phyloP scores from a whole-genome alignment of 1,140 invertebrate species.

The Cotesia chilonis region DNA sequence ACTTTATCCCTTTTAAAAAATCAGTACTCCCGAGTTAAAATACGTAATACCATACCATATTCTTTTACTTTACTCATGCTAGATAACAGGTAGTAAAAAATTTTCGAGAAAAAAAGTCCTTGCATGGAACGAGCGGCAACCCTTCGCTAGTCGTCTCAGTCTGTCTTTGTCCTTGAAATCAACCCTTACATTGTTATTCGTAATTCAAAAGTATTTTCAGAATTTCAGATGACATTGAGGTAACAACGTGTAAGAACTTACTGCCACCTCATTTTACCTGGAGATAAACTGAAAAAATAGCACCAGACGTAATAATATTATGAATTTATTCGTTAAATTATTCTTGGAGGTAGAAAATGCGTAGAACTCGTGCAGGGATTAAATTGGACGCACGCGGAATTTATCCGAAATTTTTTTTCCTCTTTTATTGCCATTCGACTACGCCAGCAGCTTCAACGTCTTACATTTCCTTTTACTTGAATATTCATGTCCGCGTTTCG shows the following conservation, averaged over 20 bases:
- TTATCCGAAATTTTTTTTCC: constrained; percentile 28
- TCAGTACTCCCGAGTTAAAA: neutral
- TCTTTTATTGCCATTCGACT: constrained; percentile 10
- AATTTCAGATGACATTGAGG: constrained; percentile 8
- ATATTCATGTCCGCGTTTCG: constrained; percentile 40
- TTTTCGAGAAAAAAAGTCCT: constrained; percentile 23
- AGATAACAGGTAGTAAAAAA: constrained; percentile 21
- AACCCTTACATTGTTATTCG: constrained; percentile 35
- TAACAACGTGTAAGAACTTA: constrained; percentile 5
- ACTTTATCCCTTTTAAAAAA: neutral
- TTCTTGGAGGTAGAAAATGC: constrained; percentile 23
- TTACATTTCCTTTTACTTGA: constrained; percentile 25
- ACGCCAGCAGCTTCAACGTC: neutral
- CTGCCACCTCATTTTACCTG: constrained; percentile 9
- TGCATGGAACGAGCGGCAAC: constrained; percentile 14
- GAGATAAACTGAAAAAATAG: constrained; percentile 1
- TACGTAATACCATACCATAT: constrained; percentile 5
- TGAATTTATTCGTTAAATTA: constrained; percentile 41
- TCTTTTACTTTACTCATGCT: neutral
- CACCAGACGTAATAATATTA: constrained; percentile 31
- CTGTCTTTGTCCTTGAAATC: constrained; percentile 10
- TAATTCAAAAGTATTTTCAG: constrained; percentile 16
- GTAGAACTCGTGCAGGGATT: constrained; percentile 23
- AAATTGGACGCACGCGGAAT: constrained; percentile 35
- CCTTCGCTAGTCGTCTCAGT: constrained; percentile 3